Conservation (phyloP, 2,797 vertebrate species). For the Dallia pectoralis region DNA sequence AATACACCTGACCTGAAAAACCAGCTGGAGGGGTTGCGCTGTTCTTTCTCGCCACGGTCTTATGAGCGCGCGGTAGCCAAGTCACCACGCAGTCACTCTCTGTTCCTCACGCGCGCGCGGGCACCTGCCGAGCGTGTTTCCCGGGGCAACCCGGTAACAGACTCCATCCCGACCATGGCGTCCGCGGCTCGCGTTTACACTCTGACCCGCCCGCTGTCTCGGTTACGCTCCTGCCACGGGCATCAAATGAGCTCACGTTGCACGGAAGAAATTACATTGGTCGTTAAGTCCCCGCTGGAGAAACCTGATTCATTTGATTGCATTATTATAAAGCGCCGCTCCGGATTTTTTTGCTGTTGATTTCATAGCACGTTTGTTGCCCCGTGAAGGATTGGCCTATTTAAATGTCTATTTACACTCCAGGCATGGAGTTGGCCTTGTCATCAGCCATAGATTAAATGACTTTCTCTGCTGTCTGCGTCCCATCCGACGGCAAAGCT, state of each 20-base stretch:
- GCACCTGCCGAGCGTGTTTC: conserved; percentile 48
- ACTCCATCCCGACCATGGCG: conserved; percentile 35
- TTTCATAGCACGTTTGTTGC: no score
- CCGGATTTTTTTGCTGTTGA: conserved; percentile 38
- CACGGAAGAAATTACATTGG: conserved; percentile 31
- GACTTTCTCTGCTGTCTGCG: no score
- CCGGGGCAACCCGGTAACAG: conserved; percentile 47
- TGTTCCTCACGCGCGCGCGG: conserved; percentile 25
- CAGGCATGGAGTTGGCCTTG: no score
- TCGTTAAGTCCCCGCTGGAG: conserved; percentile 42
- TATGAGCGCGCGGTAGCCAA: conserved; percentile 20
- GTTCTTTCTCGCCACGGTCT: neutral
- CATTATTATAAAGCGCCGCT: conserved; percentile 51
- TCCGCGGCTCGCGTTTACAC: conserved; percentile 37
- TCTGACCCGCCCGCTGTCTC: conserved; percentile 17
- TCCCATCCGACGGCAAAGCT: no score
- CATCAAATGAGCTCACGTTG: conserved; percentile 41
- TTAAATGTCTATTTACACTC: neutral
- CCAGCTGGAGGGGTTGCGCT: conserved; percentile 35
- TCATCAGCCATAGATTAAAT: no score
- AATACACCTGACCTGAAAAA: conserved; percentile 52
- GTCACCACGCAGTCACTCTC: conserved; percentile 24
- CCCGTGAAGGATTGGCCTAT: neutral
- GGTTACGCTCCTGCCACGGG: conserved; percentile 41
- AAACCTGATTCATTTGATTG: conserved; percentile 41